Base-by-base conservation (phyloP, 2,113 vertebrate species). In the Scophthalmus maximus region DNA sequence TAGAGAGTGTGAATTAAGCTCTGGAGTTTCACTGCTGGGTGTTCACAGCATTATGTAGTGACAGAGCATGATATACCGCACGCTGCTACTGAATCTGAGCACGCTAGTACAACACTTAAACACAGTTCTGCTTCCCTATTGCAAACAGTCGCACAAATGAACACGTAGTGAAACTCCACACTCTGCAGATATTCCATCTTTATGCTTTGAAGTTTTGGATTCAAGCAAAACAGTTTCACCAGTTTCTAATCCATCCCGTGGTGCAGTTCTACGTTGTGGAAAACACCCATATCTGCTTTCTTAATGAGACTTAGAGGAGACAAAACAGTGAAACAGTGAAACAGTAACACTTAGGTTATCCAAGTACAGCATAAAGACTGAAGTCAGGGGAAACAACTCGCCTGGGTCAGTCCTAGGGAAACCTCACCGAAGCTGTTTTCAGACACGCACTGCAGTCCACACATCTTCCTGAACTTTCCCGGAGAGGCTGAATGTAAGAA, bases 1-100 rank as follows among this genome's bases (percentile, higher is more conserved):
- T 65, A 32, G 53, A 67, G 69, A 71, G 57, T 44, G 57, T 64
- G 78, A 77, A 72, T 74, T 56, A 29, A 53, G 61, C 49, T 56
- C 23, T 52, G 46, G 56, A 27, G 68, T 60, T 76, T 67, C 23
- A 20, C 59, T 59, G 22, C 76, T 25, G 56, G 29, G 8, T 40
- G 55, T 68, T 75, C 29, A 4, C 36, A 56, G 58, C 58, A 32
- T 68, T 42, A 47, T 27, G 46, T 56, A n/a, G 26, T 57, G 60
- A 30, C 12, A 3, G 38, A 57, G n/a, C 34, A 52, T 53, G 70
- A 63, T 76, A 18, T 11, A 38, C 30, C 17, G 56, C 32, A 17
- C 7, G 29, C 27, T 9, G 11, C 9, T 49, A 20, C 60, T 23
- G 60, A n/a, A 18, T 53, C 17, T 47, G 8, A 38, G 29, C 23